Conservation (phyloP, 1,140 invertebrate genomes). For the Druon quercuslanigerum region DNA sequence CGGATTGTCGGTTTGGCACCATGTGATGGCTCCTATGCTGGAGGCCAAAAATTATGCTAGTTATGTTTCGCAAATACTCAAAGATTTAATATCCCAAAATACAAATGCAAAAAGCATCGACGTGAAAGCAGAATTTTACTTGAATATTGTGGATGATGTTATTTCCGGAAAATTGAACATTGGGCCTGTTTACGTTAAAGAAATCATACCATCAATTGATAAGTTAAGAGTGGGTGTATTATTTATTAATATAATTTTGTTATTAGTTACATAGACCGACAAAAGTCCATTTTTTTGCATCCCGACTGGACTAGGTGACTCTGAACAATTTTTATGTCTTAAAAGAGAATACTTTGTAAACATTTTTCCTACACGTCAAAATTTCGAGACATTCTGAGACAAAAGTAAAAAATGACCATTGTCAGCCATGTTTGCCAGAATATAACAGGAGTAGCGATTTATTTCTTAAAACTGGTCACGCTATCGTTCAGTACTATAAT, state of each 20-base stretch:
- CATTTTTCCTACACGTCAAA: no score
- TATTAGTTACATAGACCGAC: background rate
- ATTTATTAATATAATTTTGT: constrained; percentile 27
- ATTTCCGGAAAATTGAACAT: constrained; percentile 67
- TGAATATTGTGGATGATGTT: constrained; percentile 69
- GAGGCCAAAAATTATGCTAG: constrained; percentile 84
- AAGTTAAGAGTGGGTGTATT: constrained; percentile 69
- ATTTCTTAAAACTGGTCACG: no score
- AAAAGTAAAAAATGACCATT: no score
- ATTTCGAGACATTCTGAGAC: no score
- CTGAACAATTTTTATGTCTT: no score
- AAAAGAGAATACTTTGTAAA: no score
- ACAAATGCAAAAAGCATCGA: constrained; percentile 63
- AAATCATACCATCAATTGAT: constrained; percentile 65
- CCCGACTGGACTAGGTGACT: no score
- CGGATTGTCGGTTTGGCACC: constrained; percentile 89
- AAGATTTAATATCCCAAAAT: constrained; percentile 76
- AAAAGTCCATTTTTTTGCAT: no score
- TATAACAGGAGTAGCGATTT: no score
- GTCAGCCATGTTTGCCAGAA: no score
- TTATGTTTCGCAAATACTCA: constrained; percentile 83
- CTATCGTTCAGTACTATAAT: no score
- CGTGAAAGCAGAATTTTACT: constrained; percentile 71
- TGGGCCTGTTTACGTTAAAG: constrained; percentile 51
- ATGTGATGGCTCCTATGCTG: constrained; percentile 86